Percentiles rank a stretch among this genome's conserved stretches.
These are phyloP conservation scores for Anguilla megastoma DNA, from an alignment of 2,797 vertebrate genomes.

Conservation along the genomic window DNA sequence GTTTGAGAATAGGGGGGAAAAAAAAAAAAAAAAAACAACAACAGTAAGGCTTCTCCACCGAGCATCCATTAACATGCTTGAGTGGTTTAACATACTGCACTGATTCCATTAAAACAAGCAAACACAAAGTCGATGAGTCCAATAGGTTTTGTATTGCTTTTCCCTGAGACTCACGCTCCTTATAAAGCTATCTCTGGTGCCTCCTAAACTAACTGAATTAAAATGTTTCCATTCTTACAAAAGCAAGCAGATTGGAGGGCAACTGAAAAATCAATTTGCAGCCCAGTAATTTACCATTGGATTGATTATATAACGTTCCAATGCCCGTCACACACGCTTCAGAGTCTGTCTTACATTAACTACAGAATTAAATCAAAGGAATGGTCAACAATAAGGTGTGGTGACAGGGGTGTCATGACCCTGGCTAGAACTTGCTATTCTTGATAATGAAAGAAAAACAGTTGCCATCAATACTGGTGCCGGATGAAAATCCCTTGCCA, in stretches of 20 bases:
- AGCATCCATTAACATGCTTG: slow-evolving; percentile 19
- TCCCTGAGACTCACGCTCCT: neutral
- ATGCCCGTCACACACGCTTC: neutral
- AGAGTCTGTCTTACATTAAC: neutral
- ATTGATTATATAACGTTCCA: slow-evolving; percentile 26
- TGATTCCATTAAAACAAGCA: slow-evolving; percentile 31
- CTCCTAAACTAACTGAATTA: slow-evolving; percentile 25
- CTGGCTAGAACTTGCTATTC: neutral
- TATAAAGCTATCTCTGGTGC: slow-evolving; percentile 11
- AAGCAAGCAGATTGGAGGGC: slow-evolving; percentile 22
- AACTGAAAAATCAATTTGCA: slow-evolving; percentile 6
- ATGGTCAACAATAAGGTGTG: neutral
- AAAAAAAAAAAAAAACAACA: neutral
- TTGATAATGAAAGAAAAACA: neutral
- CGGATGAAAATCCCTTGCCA: neutral
- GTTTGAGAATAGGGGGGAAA: neutral
- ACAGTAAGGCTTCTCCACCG: slow-evolving; percentile 9
- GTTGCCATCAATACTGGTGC: neutral
- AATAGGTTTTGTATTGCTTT: slow-evolving; percentile 19
- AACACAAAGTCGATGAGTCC: slow-evolving; percentile 31
- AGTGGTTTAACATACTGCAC: slow-evolving; percentile 4
- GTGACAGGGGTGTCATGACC: neutral
- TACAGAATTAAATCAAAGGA: neutral
- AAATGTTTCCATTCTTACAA: slow-evolving; percentile 23
- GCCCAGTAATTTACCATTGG: slow-evolving; percentile 31